Conservation (phyloP, 2,888 invertebrate genomes). For the Archaeoteleia sp. region DNA sequence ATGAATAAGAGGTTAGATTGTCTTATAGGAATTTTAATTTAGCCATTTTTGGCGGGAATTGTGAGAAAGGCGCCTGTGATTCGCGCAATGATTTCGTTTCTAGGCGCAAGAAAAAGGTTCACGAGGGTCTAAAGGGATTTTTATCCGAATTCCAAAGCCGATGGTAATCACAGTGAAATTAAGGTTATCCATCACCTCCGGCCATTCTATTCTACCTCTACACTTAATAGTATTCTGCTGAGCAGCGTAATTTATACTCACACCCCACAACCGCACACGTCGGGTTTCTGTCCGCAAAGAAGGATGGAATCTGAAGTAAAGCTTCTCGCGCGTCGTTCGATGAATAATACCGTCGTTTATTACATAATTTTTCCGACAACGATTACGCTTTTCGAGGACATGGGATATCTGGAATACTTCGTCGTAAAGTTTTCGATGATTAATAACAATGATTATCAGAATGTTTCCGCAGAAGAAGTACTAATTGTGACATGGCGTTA, state of each 20-base stretch:
- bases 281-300: slow-evolving; percentile 26
- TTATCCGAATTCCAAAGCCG: slow-evolving; percentile 66
- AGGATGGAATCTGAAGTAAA: slow-evolving; percentile 27
- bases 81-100: slow-evolving; percentile 31
- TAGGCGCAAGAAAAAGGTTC: slow-evolving; percentile 31
- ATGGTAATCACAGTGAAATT: slow-evolving; percentile 69
- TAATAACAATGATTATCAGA: slow-evolving; percentile 1
- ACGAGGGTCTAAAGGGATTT: slow-evolving; percentile 62
- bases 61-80: slow-evolving; percentile 26
- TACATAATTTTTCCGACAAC: slow-evolving; percentile 21
- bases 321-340: slow-evolving; percentile 26
- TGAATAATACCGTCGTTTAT: slow-evolving; percentile 31
- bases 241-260: slow-evolving; percentile 64
- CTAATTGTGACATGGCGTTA: neutral
- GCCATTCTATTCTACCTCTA: slow-evolving; percentile 55
- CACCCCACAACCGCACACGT: slow-evolving; percentile 38
- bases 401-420: neutral
- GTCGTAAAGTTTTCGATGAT: neutral
- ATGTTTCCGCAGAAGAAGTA: neutral
- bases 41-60: slow-evolving; percentile 11
- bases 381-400: neutral
- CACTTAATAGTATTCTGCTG: slow-evolving; percentile 67
- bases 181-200: slow-evolving; percentile 68
- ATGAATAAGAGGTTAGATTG: slow-evolving; percentile 24
- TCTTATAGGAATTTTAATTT: slow-evolving; percentile 4